Evolutionary conservation across 2,113 vertebrate genomes (phyloP).

Genomic region (Alexandromys fortis): DNA sequence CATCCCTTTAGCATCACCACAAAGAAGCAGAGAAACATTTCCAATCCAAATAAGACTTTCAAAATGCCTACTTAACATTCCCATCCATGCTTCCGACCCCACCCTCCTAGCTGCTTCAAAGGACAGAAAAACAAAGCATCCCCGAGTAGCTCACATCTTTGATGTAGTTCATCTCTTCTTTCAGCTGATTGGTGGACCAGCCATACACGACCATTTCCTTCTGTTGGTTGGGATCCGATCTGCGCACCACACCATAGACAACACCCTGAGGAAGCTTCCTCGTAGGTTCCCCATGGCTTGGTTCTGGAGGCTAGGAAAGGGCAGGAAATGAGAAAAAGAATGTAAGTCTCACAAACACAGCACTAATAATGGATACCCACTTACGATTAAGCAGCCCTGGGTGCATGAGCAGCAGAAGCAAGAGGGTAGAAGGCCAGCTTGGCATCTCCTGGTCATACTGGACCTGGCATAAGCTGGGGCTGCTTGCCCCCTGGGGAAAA

Average conservation of each 20-base stretch:
- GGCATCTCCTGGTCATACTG: neutral
- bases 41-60: constrained; percentile 31
- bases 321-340: neutral
- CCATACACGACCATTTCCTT: constrained; percentile 96
- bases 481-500: neutral
- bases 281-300: constrained; percentile 88
- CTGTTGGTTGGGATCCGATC: constrained; percentile 90
- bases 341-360: neutral
- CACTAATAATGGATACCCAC: accelerated
- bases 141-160: constrained; percentile 90
- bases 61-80: neutral
- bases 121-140: neutral
- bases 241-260: constrained; percentile 93
- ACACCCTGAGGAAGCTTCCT: constrained; percentile 88
- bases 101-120: neutral
- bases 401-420: neutral
- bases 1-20: neutral
- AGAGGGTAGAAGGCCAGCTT: neutral
- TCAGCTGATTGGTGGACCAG: constrained; percentile 94
- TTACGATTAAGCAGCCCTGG: neutral
- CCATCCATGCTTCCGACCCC: neutral
- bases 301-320: constrained; percentile 85
- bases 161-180: constrained; percentile 98
- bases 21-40: neutral
- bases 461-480: too few relatives aligned